Evolutionary conservation across 2,888 invertebrate genomes (phyloP).

Genomic region (Camptogramma bilineatum): DNA sequence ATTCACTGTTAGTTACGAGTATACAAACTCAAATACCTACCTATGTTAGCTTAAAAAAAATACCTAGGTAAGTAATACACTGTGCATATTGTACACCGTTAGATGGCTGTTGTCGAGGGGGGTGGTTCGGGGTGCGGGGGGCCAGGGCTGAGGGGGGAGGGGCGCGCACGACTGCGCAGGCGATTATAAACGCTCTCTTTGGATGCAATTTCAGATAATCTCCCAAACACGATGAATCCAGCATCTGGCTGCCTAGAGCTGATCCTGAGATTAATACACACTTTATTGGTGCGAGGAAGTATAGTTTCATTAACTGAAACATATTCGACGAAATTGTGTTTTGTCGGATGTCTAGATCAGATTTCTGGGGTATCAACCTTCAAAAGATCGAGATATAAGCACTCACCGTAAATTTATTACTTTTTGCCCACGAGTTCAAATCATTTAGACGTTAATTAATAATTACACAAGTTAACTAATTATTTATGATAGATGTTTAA

Average conservation of each 20-base stretch:
- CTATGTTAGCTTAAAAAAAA: too few species aligned
- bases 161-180: slow-evolving; percentile 26
- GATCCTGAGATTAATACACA: slow-evolving; percentile 20
- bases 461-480: too few species aligned
- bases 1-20: too few species aligned
- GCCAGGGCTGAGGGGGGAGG: background rate
- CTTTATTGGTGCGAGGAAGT: slow-evolving; percentile 21
- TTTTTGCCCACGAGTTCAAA: too few species aligned
- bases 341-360: background rate
- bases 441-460: too few species aligned
- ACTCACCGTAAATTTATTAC: too few species aligned
- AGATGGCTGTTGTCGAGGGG: too few species aligned
- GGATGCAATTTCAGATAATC: slow-evolving; percentile 41
- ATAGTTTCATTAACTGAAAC: slow-evolving; percentile 15
- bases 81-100: slow-evolving; percentile 2
- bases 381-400: too few species aligned
- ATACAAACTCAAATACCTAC: too few species aligned
- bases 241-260: slow-evolving; percentile 17
- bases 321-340: background rate
- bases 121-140: background rate
- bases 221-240: slow-evolving; percentile 28
- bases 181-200: slow-evolving; percentile 32
- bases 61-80: slow-evolving; percentile 1
- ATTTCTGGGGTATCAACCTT: background rate
- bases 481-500: too few species aligned